Evolutionary conservation across 2,113 vertebrate genomes (phyloP).

Genomic region (Myiozetetes cayanensis): DNA sequence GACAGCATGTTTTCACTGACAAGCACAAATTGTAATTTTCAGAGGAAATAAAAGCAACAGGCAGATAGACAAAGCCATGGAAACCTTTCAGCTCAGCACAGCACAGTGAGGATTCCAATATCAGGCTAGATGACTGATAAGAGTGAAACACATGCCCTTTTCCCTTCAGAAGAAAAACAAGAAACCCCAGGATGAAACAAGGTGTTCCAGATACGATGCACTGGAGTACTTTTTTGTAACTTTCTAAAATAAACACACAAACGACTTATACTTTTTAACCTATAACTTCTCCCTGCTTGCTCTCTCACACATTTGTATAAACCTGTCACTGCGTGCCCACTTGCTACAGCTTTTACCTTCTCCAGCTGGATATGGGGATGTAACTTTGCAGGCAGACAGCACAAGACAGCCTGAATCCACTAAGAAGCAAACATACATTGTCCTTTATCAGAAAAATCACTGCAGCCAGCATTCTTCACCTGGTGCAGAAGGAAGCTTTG

Average conservation of each 20-base stretch:
- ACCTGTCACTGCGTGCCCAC: not conserved
- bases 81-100: not conserved
- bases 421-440: not conserved
- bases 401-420: not conserved
- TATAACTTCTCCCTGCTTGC: not conserved
- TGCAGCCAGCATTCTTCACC: not conserved
- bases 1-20: not conserved
- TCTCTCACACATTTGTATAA: not conserved
- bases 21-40: constrained; percentile 12
- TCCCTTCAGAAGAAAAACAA: not conserved
- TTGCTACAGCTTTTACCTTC: not conserved
- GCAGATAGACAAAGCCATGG: not conserved
- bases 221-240: not conserved
- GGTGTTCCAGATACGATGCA: not conserved
- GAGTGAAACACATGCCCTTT: not conserved
- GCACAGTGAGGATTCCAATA: not conserved
- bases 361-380: not conserved
- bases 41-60: constrained; percentile 7
- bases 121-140: rapidly evolving
- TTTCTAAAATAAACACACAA: not conserved
- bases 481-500: not conserved
- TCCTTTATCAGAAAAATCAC: not conserved
- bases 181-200: not conserved
- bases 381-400: rapidly evolving
- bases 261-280: not conserved